Evolutionary conservation across 2,888 invertebrate genomes (phyloP).

Genomic region (Hoplodrina ambigua): DNA sequence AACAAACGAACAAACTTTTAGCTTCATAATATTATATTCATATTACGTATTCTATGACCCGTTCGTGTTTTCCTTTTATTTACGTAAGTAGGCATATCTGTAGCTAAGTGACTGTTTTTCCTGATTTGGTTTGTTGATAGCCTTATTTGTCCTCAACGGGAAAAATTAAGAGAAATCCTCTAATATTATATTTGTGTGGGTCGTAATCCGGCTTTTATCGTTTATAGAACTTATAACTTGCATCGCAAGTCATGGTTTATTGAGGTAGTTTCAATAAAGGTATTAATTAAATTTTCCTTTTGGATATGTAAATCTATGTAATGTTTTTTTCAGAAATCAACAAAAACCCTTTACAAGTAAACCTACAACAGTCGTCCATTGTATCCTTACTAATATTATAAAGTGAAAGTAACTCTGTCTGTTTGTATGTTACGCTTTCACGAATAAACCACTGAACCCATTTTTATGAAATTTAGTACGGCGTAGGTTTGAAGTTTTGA

Average conservation of each 20-base stretch:
- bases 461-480: too few relatives aligned
- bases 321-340: too few relatives aligned
- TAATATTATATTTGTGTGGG: background rate
- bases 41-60: slow-evolving; percentile 13
- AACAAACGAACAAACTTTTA: too few relatives aligned
- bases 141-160: background rate
- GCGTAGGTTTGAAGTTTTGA: too few relatives aligned
- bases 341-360: too few relatives aligned
- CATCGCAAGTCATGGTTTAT: background rate
- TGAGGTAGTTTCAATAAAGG: background rate
- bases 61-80: slow-evolving; percentile 10
- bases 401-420: too few relatives aligned
- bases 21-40: background rate
- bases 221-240: background rate
- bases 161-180: background rate
- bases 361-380: too few relatives aligned
- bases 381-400: too few relatives aligned
- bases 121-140: background rate
- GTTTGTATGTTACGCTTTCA: too few relatives aligned
- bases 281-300: background rate
- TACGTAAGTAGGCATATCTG: background rate
- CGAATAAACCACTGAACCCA: too few relatives aligned
- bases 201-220: background rate
- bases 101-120: background rate
- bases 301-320: too few relatives aligned